Conservation (phyloP, 2,113 vertebrate species). For the Sporophila hypoxantha region DNA sequence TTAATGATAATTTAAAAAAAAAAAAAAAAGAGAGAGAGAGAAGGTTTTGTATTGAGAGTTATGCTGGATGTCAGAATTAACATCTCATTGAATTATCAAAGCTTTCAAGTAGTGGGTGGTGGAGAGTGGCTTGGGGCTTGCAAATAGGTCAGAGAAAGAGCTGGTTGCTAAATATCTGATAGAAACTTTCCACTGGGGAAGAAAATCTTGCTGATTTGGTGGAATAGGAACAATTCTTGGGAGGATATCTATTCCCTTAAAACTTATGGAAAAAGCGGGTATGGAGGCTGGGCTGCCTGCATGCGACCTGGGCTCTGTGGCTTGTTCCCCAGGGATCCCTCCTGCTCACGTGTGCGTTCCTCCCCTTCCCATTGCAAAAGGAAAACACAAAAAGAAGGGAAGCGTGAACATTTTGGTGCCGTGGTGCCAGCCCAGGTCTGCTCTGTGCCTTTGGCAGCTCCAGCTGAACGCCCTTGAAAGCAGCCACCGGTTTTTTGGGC, state of each 20-base stretch:
- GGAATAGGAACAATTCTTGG: not conserved
- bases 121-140: slow-evolving; percentile 35
- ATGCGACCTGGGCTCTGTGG: not conserved
- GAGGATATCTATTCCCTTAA: not conserved
- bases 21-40: not conserved
- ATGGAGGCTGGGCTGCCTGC: not conserved
- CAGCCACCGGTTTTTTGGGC: fast-evolving
- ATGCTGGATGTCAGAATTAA: slow-evolving; percentile 32
- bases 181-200: slow-evolving; percentile 24
- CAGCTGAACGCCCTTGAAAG: not conserved
- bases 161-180: slow-evolving; percentile 17
- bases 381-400: not conserved
- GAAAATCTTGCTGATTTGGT: slow-evolving; percentile 48
- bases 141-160: slow-evolving; percentile 55
- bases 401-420: fast-evolving
- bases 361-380: not conserved
- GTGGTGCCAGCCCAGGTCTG: not conserved
- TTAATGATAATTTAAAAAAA: slow-evolving; percentile 7
- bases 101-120: slow-evolving; percentile 34
- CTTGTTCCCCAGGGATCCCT: fast-evolving
- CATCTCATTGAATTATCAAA: slow-evolving; percentile 51
- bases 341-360: not conserved
- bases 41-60: not conserved
- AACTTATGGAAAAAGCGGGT: not conserved
- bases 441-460: not conserved